These are phyloP conservation scores for Hyphantria cunea DNA, from an alignment of 1,140 invertebrate species.

Conservation along the genomic window DNA sequence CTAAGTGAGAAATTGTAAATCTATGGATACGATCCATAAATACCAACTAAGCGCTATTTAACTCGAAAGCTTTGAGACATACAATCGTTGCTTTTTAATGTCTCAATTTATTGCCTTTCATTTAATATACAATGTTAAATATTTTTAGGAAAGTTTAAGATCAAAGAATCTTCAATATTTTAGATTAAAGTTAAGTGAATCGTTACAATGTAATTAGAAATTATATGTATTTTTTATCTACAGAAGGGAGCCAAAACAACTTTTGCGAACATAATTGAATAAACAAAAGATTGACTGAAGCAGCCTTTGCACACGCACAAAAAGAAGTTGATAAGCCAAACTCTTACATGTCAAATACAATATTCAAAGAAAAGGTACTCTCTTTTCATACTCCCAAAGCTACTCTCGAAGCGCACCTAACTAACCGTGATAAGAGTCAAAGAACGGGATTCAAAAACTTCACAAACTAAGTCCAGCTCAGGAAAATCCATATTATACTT, in stretches of 20 bases:
- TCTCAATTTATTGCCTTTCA: constrained; percentile 39
- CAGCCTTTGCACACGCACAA: neutral
- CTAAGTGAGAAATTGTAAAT: constrained; percentile 56
- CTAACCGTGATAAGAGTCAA: constrained; percentile 70
- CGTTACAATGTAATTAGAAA: too few relatives aligned
- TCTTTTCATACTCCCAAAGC: constrained; percentile 52
- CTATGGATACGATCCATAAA: constrained; percentile 47
- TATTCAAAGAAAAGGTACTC: constrained; percentile 55
- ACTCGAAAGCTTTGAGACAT: constrained; percentile 31
- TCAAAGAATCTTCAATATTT: constrained; percentile 1
- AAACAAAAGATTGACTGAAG: constrained; percentile 39
- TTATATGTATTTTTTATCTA: neutral
- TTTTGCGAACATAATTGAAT: constrained; percentile 31
- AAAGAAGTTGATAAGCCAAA: constrained; percentile 38
- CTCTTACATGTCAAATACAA: constrained; percentile 62
- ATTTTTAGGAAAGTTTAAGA: constrained; percentile 11
- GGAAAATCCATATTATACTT: constrained; percentile 34
- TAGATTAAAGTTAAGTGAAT: too few relatives aligned
- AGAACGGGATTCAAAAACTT: constrained; percentile 58
- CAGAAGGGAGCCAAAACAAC: neutral
- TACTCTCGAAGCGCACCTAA: constrained; percentile 55
- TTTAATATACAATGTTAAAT: constrained; percentile 5
- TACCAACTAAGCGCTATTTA: constrained; percentile 45
- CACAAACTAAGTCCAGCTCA: constrained; percentile 54
- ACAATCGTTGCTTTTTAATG: constrained; percentile 44